Evolutionary conservation across 1,140 invertebrate genomes (phyloP), one percentile per base, ranked within the genome.

Genomic region (Agrypnia vestita): DNA sequence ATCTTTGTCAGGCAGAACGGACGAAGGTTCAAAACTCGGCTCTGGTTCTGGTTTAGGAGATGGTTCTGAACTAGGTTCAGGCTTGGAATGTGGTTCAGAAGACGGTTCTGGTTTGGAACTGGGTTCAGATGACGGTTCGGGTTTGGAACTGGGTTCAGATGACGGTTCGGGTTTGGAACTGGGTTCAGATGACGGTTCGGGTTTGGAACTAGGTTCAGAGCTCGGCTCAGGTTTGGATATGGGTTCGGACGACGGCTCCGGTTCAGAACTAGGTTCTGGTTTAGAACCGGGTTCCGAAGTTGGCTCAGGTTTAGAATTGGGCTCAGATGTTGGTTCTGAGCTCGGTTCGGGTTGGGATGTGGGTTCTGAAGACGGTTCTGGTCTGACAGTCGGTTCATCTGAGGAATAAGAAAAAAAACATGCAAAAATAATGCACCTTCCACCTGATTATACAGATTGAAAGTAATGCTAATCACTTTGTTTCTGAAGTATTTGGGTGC

Each of bases 121-220:
- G 11, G 87, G 87, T 82, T 89, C 89, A 10, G 86, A 84, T 10
- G 25, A 53, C 25, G 81, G 81, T 69, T 86, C 85, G 7, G 85
- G 84, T 83, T 86, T 84, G 13, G 81, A 73, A n/a, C 51, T 71
- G 4, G 86, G 84, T 77, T 86, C 84, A 25, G 85, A 84, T 76
- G 84, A 81, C 44, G 83, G 74, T 19, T 51, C 64, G 1, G 80
- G 69, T 56, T 80, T 59, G 8, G 81, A 73, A 64, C 21, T 78
- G 1, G 87, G 87, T 69, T 77, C 84, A 12, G 88, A 86, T 84
- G 90, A 86, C 35, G 86, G 84, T 81, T n/a, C n/a, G n/a, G n/a
- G n/a, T n/a, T n/a, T n/a, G n/a, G n/a, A n/a, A n/a, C n/a, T n/a
- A n/a, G n/a, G n/a, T n/a, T n/a, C n/a, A n/a, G n/a, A n/a, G n/a